Evolutionary conservation across 2,113 vertebrate species (phyloP).

Genomic region (Cyrtonyx montezumae): DNA sequence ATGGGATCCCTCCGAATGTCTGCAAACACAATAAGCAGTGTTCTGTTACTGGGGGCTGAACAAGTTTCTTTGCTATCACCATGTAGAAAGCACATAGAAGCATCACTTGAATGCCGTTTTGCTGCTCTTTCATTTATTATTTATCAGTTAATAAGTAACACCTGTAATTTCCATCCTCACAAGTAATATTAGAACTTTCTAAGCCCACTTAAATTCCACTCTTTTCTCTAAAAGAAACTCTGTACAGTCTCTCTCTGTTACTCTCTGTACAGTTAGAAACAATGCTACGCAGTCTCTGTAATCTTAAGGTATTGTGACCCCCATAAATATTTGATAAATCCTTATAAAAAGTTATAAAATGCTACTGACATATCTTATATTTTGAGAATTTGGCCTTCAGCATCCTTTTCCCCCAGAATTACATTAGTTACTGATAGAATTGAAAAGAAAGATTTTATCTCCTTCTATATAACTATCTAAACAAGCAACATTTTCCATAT

Average conservation of each 20-base stretch:
- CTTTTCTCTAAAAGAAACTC: too few species aligned
- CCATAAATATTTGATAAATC: background rate
- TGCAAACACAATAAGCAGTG: slow-evolving; percentile 59
- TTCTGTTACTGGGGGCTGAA: background rate
- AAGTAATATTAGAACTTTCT: background rate
- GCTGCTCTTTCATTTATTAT: background rate
- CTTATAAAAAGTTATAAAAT: background rate
- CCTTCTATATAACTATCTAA: background rate
- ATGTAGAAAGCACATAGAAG: background rate
- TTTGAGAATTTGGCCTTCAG: background rate
- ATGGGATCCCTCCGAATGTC: slow-evolving; percentile 96
- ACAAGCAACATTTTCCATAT: background rate
- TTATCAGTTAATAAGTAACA: background rate
- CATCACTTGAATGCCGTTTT: background rate
- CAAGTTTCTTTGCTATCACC: background rate
- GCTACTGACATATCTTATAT: background rate
- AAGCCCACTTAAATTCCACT: background rate
- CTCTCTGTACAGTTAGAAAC: background rate
- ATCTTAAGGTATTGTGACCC: background rate
- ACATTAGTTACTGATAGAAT: background rate
- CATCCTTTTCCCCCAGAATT: background rate
- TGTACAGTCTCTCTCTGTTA: too few species aligned
- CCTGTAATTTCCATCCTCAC: background rate
- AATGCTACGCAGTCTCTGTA: background rate
- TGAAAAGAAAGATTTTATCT: background rate